Percentiles rank a stretch among this genome's conserved stretches.
Evolutionary conservation across 2,797 vertebrate species (phyloP).

Genomic region (Chloroceryle amazona): DNA sequence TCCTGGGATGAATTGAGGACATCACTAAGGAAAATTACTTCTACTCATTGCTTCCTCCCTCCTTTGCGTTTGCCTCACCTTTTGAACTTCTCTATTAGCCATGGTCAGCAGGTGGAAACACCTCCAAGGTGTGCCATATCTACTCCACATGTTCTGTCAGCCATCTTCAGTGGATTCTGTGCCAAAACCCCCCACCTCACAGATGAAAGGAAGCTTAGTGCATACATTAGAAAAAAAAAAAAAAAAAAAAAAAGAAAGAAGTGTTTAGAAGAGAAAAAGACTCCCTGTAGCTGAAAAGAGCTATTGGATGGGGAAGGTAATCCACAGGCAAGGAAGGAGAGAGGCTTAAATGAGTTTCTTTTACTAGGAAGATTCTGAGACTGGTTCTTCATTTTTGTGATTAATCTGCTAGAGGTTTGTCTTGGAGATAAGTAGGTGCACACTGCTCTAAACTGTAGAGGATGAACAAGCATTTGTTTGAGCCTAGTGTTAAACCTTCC

Average conservation of each 20-base stretch:
- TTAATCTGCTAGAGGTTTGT: not conserved
- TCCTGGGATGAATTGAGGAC: not conserved
- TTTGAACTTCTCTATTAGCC: not conserved
- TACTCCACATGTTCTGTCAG: not conserved
- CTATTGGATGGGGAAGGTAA: not conserved
- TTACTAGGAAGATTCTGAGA: not conserved
- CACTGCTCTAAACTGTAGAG: not conserved
- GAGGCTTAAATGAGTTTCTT: not conserved
- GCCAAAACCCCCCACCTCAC: not conserved
- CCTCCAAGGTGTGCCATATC: not conserved
- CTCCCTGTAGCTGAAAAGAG: not conserved
- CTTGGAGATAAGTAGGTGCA: not conserved
- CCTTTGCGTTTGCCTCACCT: not conserved
- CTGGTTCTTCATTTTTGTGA: not conserved
- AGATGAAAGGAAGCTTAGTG: not conserved
- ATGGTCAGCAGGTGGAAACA: not conserved
- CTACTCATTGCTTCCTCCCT: not conserved
- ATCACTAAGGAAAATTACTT: not conserved
- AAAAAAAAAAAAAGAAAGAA: not conserved
- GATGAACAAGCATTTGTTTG: not conserved
- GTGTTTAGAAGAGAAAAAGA: not conserved
- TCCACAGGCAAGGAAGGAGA: not conserved
- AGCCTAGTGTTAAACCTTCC: not conserved
- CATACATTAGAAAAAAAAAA: not conserved
- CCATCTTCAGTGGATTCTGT: not conserved